Evolutionary conservation across 2,888 invertebrate genomes (phyloP).

Genomic region (Lycocerus yunnanus): DNA sequence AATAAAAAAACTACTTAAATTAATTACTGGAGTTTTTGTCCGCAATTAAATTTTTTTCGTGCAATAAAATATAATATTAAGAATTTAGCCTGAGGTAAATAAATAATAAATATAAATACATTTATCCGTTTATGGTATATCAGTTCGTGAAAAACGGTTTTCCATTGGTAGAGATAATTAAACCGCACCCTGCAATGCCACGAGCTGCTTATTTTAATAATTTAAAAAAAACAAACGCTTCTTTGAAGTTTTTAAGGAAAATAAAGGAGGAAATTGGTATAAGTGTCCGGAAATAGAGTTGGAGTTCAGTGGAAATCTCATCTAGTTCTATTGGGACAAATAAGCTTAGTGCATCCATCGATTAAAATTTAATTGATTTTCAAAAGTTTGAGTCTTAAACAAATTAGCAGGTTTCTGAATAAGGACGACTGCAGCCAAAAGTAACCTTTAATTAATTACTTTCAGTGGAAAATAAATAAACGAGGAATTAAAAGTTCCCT

Average conservation of each 20-base stretch:
- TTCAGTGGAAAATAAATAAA: no score
- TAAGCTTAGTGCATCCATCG: not conserved
- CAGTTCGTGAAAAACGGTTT: not conserved
- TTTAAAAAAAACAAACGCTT: not conserved
- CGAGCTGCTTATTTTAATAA: not conserved
- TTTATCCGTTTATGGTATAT: not conserved
- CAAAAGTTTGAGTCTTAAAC: not conserved
- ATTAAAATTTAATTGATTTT: not conserved
- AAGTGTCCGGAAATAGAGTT: not conserved
- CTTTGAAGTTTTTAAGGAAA: not conserved
- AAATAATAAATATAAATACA: not conserved
- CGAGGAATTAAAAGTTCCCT: no score
- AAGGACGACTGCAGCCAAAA: not conserved
- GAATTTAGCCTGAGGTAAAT: not conserved
- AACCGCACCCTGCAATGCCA: not conserved
- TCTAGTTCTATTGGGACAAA: not conserved
- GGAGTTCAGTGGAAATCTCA: not conserved
- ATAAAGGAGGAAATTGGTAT: not conserved
- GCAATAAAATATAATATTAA: no score
- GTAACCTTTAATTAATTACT: no score
- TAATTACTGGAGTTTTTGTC: no score
- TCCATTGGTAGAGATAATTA: not conserved
- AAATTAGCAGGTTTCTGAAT: not conserved
- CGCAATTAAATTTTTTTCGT: no score
- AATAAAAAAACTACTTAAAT: no score